Evolutionary conservation across 1,140 invertebrate species (phyloP).

Genomic region (Radopholus similis): DNA sequence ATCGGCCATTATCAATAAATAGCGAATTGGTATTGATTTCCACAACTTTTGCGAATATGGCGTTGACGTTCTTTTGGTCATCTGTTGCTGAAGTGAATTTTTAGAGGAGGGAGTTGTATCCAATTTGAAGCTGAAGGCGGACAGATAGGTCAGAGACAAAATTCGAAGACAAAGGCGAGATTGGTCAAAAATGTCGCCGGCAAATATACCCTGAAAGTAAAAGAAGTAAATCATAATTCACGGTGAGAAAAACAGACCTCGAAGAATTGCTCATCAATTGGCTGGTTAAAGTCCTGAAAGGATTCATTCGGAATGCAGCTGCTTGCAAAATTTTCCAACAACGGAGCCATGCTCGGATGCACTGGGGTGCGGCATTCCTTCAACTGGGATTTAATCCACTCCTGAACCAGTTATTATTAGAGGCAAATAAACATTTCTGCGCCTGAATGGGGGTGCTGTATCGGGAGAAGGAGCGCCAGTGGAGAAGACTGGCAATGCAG

Average conservation of each 20-base stretch:
- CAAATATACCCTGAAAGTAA: slow-evolving; percentile 38
- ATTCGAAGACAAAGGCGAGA: slow-evolving; percentile 27
- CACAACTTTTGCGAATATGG: slow-evolving; percentile 38
- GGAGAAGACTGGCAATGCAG: slow-evolving; percentile 90
- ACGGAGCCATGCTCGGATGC: slow-evolving; percentile 30
- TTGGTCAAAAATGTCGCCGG: slow-evolving; percentile 35
- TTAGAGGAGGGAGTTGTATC: slow-evolving; percentile 12
- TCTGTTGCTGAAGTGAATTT: background rate
- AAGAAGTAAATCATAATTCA: background rate
- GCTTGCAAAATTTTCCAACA: slow-evolving; percentile 36
- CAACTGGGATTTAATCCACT: slow-evolving; percentile 40
- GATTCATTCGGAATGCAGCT: slow-evolving; percentile 33
- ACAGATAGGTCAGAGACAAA: slow-evolving; percentile 30
- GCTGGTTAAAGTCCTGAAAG: slow-evolving; percentile 16
- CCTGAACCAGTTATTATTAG: too few relatives aligned
- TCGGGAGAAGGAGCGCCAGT: slow-evolving; percentile 89
- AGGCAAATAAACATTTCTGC: background rate
- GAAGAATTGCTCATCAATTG: slow-evolving; percentile 41
- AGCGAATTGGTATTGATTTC: slow-evolving; percentile 40
- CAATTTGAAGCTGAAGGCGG: slow-evolving; percentile 38
- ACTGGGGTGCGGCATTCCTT: slow-evolving; percentile 30
- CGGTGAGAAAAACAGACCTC: slow-evolving; percentile 2
- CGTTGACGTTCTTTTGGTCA: background rate
- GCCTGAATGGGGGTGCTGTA: slow-evolving; percentile 69
- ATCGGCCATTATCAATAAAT: slow-evolving; percentile 29